phyloP scores from a whole-genome alignment of 2,888 invertebrate species.

The Geotrupes spiniger region DNA sequence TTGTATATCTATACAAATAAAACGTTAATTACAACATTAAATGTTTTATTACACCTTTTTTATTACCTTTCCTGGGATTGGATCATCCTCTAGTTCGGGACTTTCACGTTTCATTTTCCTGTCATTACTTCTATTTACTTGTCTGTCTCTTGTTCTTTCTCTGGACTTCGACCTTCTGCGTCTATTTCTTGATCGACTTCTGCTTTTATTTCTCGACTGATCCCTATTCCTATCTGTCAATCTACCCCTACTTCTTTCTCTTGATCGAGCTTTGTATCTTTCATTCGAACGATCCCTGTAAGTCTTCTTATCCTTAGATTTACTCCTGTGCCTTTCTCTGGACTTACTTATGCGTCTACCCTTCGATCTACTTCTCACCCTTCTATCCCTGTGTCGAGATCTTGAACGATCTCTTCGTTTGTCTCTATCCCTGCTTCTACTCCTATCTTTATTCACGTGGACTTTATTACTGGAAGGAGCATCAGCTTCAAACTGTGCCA shows the following conservation, averaged over 20 bases:
- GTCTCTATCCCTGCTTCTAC: slow-evolving; percentile 18
- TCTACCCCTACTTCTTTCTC: slow-evolving; percentile 13
- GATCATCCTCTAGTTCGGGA: slow-evolving; percentile 67
- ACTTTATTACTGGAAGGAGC: slow-evolving; percentile 60
- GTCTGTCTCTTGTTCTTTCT: slow-evolving; percentile 26
- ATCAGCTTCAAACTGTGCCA: slow-evolving; percentile 82
- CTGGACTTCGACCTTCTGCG: slow-evolving; percentile 11
- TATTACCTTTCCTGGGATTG: slow-evolving; percentile 69
- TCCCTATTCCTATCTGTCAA: slow-evolving; percentile 5
- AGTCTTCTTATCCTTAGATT: slow-evolving; percentile 7
- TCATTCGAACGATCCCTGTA: slow-evolving; percentile 31
- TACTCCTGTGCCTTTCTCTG: slow-evolving; percentile 21
- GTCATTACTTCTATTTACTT: slow-evolving; percentile 31
- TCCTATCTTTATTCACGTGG: slow-evolving; percentile 24
- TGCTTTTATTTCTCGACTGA: background rate
- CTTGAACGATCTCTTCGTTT: slow-evolving; percentile 40
- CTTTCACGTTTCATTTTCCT: slow-evolving; percentile 33
- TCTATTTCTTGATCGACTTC: slow-evolving; percentile 7
- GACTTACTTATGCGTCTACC: slow-evolving; percentile 22
- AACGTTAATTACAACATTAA: slow-evolving; percentile 21
- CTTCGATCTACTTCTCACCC: slow-evolving; percentile 27
- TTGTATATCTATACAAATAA: slow-evolving; percentile 75
- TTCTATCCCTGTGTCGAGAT: slow-evolving; percentile 35
- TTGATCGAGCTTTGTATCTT: slow-evolving; percentile 18
- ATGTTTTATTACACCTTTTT: background rate